Evolutionary conservation across 2,113 vertebrate species (phyloP), one percentile per base, ranked within the genome.

Genomic region (Hyaena hyaena): DNA sequence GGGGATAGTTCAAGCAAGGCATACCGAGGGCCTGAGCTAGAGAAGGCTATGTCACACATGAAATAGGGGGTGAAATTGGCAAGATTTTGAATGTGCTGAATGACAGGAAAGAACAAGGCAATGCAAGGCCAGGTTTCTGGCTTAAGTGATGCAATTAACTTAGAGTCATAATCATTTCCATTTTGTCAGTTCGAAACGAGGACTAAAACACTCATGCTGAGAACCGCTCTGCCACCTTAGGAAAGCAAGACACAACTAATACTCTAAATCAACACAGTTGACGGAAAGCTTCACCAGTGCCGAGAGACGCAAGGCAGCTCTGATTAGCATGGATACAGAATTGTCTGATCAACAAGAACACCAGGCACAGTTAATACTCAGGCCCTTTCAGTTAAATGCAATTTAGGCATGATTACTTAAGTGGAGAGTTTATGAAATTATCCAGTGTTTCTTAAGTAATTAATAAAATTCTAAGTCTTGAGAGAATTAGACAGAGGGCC

Each of bases 371-470:
- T 97, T 76, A 95, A 96, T 92, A 90, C 16, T 14, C 23, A 92
- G 86, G 28, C 4, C 10, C 33, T 95, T 90, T 77, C 82, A 95
- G 77, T 66, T 87, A 88, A 95, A 96, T 39, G 76, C 43, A 84
- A 93, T 93, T 96, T 63, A 77, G 69, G 19, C 50, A n/a, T 76
- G 45, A 95, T 96, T 95, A 61, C 31, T 77, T 93, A 81, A 93
- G 61, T 68, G 21, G 43, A 79, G 86, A 63, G 33, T 10, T 96
- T 84, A 89, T 92, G 69, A 66, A 58, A 91, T 11, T 88, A 88
- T 94, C 58, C 28, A 96, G 43, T 28, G 73, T 35, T 96, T 66
- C 63, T 55, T 74, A 89, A 89, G 45, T 35, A 80, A 97, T 83
- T 90, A 96, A 90, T 85, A 61, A 80, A 84, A 96, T 81, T 93